Evolutionary conservation across 2,888 invertebrate genomes (phyloP), one percentile per base, ranked within the genome.

Genomic region (Ophion ellenae): DNA sequence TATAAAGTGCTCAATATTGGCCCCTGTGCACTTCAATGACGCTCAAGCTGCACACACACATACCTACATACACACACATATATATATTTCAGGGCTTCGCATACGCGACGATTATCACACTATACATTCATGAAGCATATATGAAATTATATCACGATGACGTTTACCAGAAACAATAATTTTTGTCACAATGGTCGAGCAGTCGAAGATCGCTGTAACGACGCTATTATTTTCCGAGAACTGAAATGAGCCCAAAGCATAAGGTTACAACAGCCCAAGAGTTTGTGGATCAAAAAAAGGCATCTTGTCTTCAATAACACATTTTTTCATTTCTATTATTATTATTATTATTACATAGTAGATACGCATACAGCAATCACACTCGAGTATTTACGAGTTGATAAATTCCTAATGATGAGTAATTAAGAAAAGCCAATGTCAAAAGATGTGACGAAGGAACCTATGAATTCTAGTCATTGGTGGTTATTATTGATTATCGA

Each of bases 361-460:
- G 53, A 53, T 17, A 53, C 17, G 17, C 45, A 59, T 75, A 70
- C 20, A 24, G 75, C 69, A 70, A 40, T 66, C 28, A 59, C 57
- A 75, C 40, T 69, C 40, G 73, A 81, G 69, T 81, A 53, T 75
- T 63, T 57, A 47, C 11, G 11, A 47, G 28, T 53, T 71, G 76
- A 14, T 66, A 32, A 77, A 74, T 57, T 28, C 28, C 70, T 17
- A 61, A 40, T 61, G n/a, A 61, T 57, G 47, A 40, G 67, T 66
- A 14, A 69, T 20, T 20, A 14, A 53, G 53, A 66, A 71, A 73
- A 40, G 32, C 69, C 74, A 47, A 32, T 9, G 47, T 63, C 47
- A 66, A 76, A 80, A 80, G 69, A 67, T 57, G 73, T 63, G 74
- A 84, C 67, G 73, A 73, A 81, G 73, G 63, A 84, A 81, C 73